Evolutionary conservation across 2,113 vertebrate genomes (phyloP), one percentile per base, ranked within the genome.

Genomic region (Cepphus grylle): DNA sequence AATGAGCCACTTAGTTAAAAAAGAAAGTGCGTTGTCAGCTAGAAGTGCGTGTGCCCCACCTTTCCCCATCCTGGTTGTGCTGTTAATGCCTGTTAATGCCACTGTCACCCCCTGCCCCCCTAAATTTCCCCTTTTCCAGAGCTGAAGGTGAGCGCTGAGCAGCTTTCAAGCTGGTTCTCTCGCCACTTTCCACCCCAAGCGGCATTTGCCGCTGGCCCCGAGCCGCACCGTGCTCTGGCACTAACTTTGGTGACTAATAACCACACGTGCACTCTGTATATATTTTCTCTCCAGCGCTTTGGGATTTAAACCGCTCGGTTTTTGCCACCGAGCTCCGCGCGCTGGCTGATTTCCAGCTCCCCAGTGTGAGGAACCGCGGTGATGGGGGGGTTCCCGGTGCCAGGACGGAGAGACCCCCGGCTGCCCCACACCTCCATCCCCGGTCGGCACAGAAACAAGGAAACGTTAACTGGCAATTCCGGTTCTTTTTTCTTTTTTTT

Each of bases 201-300:
- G 2, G 20, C 15, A 2, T 38, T 56, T 12, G 36, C 53, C 11
- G 5, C 15, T 45, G 43, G 21, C 73, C 72, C 4, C 38, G 29
- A 9, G 9, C 52, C 5, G 22, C 8, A 18, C 72, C 2, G 2
- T 2, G n/a, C 40, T 58, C 52, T n/a, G 2, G 65, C 27, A 11
- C 16, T 32, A 6, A 56, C 25, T 38, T 36, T 2, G 42, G 17
- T 26, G 55, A 13, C 43, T 5, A 8, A 40, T 13, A 23, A n/a
- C 52, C 23, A 5, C 18, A 1, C 3, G 2, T 29, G 3, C 29
- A 0, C 29, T 2, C 11, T 9, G 0, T 25, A 1, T 11, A 0
- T 30, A 20, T 56, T n/a, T 49, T 77, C 19, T 86, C 25, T 16
- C 3, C 30, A 29, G 43, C 3, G 1, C 53, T 50, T 43, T 12